Base-by-base conservation (phyloP, 2,113 vertebrate species). In the Hippopotamus amphibius region DNA sequence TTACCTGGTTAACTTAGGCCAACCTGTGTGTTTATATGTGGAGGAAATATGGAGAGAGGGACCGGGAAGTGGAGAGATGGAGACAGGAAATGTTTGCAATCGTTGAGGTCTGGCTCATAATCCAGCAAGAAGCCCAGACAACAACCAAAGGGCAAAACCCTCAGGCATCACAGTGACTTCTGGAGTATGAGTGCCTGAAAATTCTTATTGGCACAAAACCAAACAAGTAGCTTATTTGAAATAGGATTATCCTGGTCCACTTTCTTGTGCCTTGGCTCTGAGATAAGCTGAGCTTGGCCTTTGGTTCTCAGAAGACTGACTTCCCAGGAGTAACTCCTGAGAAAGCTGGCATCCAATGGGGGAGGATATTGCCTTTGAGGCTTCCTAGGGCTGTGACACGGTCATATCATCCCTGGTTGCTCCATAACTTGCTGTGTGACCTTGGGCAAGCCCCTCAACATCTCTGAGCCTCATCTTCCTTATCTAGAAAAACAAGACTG, bases 221-320 rank as follows among this genome's bases (percentile, higher is more conserved):
- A 26, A 21, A 15, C 43, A 76, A 3, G 6, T 1, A 43, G 15
- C 28, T 82, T 50, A 11, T 86, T 66, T 88, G 81, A 91, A 95
- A 84, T 12, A 86, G 37, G 14, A 11, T 82, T 46, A 21, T 68
- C 21, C 37, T 77, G 55, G 68, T 28, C 68, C 1, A 71, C 30
- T 82, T 68, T 43, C 46, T 94, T 88, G 15, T n/a, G 90, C 82
- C 88, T 88, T 90, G 22, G 19, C 50, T 93, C 48, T 94, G 69
- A 83, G 86, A 41, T 83, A 59, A 96, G 69, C 82, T n/a, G 37
- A 93, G 59, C 22, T 43, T 63, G 43, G 50, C 21, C 89, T n/a
- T 68, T 21, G 26, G 50, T 24, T 87, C 46, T 88, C 61, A 26
- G 88, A 87, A 92, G 43, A 86, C 63, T 55, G 50, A 57, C n/a